Evolutionary conservation across 23 tunicate genomes (phyloP), one percentile per base, ranked within the genome.

Genomic region (Halocynthia roretzi): DNA sequence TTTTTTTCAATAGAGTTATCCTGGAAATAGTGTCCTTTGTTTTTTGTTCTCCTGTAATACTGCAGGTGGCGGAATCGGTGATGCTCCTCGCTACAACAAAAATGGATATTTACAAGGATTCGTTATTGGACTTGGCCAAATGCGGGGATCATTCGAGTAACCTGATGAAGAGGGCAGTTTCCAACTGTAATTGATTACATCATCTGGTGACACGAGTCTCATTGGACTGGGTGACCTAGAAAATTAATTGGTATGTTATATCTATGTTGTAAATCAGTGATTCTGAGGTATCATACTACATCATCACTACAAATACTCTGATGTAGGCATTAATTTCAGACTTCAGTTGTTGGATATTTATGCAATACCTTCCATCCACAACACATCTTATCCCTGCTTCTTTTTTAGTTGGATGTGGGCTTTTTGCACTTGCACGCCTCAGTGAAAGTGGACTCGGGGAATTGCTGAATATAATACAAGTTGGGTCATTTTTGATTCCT

Each of bases 181-280:
- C 70, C 70, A 65, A 15, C 83, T 85, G 31, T 67, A 71, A 72
- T 8, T 11, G 20, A 80, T 75, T 53, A 86, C 77, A 11, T 86
- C 91, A 86, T 81, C 80, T 7, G 91, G 91, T 9, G 91, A 73
- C 2, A 86, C 85, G 15, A 81, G 31, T 57, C 65, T 52, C 71
- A 52, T 72, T 2, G 85, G 85, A 72, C 85, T 81, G 10, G 71
- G 10, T 7, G 85, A 23, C 6, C 85, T 80, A 54, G 8, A 71
- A 20, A 70, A 62, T 31, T 57, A 53, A 67, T 67, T 17, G 19
- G 2, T 48, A 67, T 48, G 71, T 10, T 0, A 14, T 31, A 31
- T 31, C 44, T 31, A 31, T 31, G 44, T 31, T 31, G 44, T 31
- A 4, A 4, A 4, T 31, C 44, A 58, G 63, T n/a, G 5, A 14